These are phyloP conservation scores for Coleophora deauratella DNA, from an alignment of 2,888 invertebrate genomes.

Conservation along the genomic window DNA sequence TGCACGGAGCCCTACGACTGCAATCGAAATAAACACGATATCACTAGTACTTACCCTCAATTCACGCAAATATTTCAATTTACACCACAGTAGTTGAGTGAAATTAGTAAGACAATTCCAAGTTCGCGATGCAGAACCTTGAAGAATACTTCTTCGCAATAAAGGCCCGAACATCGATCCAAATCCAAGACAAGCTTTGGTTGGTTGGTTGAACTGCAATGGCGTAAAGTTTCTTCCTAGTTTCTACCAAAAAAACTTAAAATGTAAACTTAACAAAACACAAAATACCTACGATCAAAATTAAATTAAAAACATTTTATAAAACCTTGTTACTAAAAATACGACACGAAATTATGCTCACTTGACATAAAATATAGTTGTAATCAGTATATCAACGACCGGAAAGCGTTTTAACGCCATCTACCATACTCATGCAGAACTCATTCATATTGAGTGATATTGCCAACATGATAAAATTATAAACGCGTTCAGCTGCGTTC, in stretches of 20 bases:
- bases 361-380: neutral
- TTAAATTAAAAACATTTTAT: neutral
- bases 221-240: constrained; percentile 26
- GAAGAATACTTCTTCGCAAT: constrained; percentile 77
- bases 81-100: constrained; percentile 76
- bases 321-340: neutral
- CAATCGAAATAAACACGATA: constrained; percentile 26
- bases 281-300: neutral
- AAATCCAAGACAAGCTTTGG: constrained; percentile 58
- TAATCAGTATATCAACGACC: neutral
- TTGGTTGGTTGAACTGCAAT: constrained; percentile 46
- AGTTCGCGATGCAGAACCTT: constrained; percentile 80
- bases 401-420: constrained; percentile 1
- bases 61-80: constrained; percentile 71
- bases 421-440: no score
- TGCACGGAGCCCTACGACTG: constrained; percentile 28
- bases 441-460: neutral
- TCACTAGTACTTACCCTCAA: constrained; percentile 59
- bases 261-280: neutral
- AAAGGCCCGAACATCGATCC: constrained; percentile 82
- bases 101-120: constrained; percentile 79
- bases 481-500: no score
- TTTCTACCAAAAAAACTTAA: constrained; percentile 22
- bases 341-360: neutral
- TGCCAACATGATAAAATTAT: neutral